Evolutionary conservation across 2,797 vertebrate genomes (phyloP).

Genomic region (Rhinogobio ventralis): DNA sequence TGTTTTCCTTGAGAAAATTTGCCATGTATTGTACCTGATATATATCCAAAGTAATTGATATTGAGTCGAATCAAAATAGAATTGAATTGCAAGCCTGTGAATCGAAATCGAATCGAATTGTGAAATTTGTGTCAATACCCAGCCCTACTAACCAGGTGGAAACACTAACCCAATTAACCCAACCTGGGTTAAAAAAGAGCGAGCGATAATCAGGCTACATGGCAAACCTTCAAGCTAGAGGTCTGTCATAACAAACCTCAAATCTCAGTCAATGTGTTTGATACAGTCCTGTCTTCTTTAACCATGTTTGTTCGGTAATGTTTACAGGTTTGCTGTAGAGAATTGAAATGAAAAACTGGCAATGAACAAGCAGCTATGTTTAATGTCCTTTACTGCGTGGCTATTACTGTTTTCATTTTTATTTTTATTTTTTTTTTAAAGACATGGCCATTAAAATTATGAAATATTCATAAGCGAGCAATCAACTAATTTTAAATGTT

Average conservation of each 20-base stretch:
- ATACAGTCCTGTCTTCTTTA: background rate
- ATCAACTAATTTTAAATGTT: background rate
- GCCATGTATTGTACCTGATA: no score
- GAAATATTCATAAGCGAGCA: background rate
- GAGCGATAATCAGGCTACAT: background rate
- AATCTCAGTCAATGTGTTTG: background rate
- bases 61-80: no score
- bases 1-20: no score
- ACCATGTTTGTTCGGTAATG: slow-evolving; percentile 7
- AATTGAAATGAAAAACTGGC: slow-evolving; percentile 26
- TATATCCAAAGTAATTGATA: no score
- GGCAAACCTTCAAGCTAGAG: background rate
- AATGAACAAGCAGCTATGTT: background rate
- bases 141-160: no score
- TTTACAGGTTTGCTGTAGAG: background rate
- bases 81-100: no score
- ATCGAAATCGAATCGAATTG: no score
- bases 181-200: background rate
- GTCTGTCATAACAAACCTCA: slow-evolving; percentile 8
- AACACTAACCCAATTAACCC: background rate
- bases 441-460: slow-evolving; percentile 7
- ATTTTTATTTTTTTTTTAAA: slow-evolving; percentile 5
- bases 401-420: slow-evolving; percentile 37
- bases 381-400: background rate
- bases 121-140: no score